Percentiles rank a stretch among this genome's conserved stretches.
Evolutionary conservation across 2,797 vertebrate genomes (phyloP).

Genomic region (Typhlichthys subterraneus): DNA sequence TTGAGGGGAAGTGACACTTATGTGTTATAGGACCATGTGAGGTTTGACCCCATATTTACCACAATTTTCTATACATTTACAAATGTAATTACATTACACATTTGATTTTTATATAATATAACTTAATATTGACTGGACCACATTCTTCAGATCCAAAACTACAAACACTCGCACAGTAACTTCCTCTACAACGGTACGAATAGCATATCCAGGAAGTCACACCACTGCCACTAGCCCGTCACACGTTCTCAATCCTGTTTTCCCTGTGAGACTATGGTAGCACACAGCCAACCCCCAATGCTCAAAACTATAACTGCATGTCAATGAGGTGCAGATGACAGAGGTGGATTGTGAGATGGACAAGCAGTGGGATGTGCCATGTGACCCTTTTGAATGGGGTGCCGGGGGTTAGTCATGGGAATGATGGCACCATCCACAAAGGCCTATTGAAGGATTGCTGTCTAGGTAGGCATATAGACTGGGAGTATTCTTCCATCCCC

Average conservation of each 20-base stretch:
- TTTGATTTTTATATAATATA: too few relatives aligned
- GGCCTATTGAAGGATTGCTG: conserved; percentile 70
- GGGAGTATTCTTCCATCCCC: conserved; percentile 69
- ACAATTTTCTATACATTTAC: too few relatives aligned
- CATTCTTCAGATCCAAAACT: too few relatives aligned
- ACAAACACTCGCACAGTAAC: conserved; percentile 35
- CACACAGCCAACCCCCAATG: conserved; percentile 55
- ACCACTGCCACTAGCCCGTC: conserved; percentile 66
- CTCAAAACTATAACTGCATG: conserved; percentile 74
- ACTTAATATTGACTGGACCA: too few relatives aligned
- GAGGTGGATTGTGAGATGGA: conserved; percentile 73
- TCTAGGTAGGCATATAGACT: conserved; percentile 67
- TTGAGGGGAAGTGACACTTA: too few relatives aligned
- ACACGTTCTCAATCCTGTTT: conserved; percentile 44
- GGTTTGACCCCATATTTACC: too few relatives aligned
- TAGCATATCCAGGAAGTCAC: conserved; percentile 74
- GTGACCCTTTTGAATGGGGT: conserved; percentile 75
- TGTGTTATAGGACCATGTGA: too few relatives aligned
- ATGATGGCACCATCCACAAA: conserved; percentile 75
- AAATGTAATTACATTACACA: too few relatives aligned
- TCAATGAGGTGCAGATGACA: conserved; percentile 81
- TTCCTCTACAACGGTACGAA: conserved; percentile 67
- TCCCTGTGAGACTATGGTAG: conserved; percentile 66
- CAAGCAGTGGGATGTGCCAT: conserved; percentile 69
- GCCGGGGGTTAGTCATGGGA: conserved; percentile 64